Evolutionary conservation across 92 coral and sea anemone genomes (phyloP).

Genomic region (Scolanthus callimorphus): DNA sequence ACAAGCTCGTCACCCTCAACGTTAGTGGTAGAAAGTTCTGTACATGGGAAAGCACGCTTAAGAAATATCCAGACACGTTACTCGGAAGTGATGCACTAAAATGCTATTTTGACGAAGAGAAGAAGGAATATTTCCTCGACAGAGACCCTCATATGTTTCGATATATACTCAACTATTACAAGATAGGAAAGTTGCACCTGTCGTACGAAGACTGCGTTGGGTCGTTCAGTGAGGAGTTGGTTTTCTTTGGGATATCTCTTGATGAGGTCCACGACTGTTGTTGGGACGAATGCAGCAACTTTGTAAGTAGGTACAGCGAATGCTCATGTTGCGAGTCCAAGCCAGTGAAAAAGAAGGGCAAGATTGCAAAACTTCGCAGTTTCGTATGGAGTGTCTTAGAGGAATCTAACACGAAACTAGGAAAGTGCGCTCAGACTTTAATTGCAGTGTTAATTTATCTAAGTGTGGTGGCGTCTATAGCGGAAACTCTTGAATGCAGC

Average conservation of each 20-base stretch:
- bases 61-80: conserved; percentile 87
- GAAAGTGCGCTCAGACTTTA: conserved; percentile 53
- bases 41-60: conserved; percentile 92
- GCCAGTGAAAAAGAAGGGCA: neutral
- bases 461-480: conserved; percentile 57
- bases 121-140: conserved; percentile 82
- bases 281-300: conserved; percentile 54
- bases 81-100: conserved; percentile 86
- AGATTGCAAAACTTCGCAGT: conserved; percentile 1
- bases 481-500: conserved; percentile 69
- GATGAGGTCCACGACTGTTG: conserved; percentile 83
- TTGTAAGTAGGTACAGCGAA: neutral
- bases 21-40: conserved; percentile 86
- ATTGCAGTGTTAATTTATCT: conserved; percentile 71
- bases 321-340: conserved; percentile 13
- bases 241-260: conserved; percentile 75
- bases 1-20: conserved; percentile 62
- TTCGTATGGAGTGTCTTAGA: conserved; percentile 69
- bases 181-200: conserved; percentile 84
- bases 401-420: conserved; percentile 51
- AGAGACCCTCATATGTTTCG: conserved; percentile 95
- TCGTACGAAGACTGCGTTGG: conserved; percentile 81
- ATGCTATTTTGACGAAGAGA: conserved; percentile 73
- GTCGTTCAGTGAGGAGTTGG: conserved; percentile 79
- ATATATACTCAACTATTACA: conserved; percentile 87